These are phyloP conservation scores for Nomada ferruginata DNA, from an alignment of 2,888 invertebrate species.

Conservation along the genomic window DNA sequence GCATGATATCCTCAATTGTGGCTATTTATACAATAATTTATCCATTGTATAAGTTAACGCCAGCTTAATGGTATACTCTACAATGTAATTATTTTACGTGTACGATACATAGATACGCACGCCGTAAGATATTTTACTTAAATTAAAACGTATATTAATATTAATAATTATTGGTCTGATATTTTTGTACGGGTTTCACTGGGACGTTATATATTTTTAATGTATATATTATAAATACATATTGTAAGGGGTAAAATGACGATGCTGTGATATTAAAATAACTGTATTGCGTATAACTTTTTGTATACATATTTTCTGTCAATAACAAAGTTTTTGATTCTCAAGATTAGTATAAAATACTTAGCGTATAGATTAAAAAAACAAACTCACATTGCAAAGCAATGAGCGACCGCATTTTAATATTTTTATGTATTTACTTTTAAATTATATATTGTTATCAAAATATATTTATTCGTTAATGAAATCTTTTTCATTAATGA, in stretches of 20 bases:
- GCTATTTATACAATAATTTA: conserved; percentile 91
- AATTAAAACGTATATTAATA: not conserved
- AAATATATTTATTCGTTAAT: conserved; percentile 36
- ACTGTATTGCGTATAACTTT: conserved; percentile 21
- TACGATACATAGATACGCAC: not conserved
- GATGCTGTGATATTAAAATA: conserved; percentile 35
- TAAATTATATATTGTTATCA: conserved; percentile 12
- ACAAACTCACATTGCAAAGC: not conserved
- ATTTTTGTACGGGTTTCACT: conserved; percentile 18
- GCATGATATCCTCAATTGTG: conserved; percentile 92
- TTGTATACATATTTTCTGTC: conserved; percentile 6
- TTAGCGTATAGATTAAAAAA: not conserved
- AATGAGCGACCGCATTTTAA: not conserved
- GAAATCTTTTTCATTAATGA: conserved; percentile 3
- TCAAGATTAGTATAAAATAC: not conserved
- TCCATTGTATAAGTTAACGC: conserved; percentile 91
- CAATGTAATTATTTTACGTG: conserved; percentile 13
- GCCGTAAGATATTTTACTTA: conserved; percentile 3
- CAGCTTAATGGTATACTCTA: conserved; percentile 82
- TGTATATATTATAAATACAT: not conserved
- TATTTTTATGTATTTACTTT: not conserved
- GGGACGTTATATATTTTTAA: conserved; percentile 6
- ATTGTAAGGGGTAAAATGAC: not conserved
- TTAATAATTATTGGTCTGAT: not conserved
- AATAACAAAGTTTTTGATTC: not conserved